Percentiles rank a stretch among this genome's conserved stretches.
phyloP scores from a whole-genome alignment of 2,888 invertebrate genomes.

The Bombylius major region DNA sequence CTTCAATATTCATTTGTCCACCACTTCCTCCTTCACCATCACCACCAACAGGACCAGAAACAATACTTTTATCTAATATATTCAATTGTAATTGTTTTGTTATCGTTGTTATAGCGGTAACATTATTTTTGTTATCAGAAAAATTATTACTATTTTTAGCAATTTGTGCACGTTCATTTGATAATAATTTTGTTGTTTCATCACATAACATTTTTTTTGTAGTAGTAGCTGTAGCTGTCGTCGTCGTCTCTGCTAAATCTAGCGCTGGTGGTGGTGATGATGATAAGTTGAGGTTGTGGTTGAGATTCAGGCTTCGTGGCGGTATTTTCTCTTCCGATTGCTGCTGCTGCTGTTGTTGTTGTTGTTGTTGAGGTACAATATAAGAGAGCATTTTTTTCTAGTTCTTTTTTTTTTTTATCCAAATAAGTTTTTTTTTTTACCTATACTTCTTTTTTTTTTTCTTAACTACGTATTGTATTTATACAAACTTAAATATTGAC shows the following conservation, averaged over 20 bases:
- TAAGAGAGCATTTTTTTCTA: conserved; percentile 5
- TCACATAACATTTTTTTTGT: conserved; percentile 2
- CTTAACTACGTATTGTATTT: no score
- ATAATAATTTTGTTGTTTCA: conserved; percentile 9
- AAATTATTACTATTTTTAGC: conserved; percentile 8
- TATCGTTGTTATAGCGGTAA: background rate
- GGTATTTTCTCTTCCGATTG: conserved; percentile 3
- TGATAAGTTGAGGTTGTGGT: conserved; percentile 2
- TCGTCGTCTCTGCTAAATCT: conserved; percentile 9
- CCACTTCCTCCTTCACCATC: background rate
- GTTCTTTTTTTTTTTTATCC: background rate
- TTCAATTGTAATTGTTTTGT: background rate
- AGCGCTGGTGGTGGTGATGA: background rate
- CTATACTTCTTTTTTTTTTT: no score
- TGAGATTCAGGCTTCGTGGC: conserved; percentile 2
- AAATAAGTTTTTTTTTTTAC: no score
- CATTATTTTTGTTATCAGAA: conserved; percentile 7
- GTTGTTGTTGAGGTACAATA: conserved; percentile 1
- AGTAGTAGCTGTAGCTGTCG: conserved; percentile 14
- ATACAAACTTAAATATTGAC: no score
- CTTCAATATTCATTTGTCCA: background rate
- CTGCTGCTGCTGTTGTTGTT: no score
- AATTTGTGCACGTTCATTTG: conserved; percentile 11
- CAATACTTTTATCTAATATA: conserved; percentile 3
- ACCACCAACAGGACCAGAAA: background rate